Evolutionary conservation across 2,113 vertebrate genomes (phyloP).

Genomic region (Aleadryas rufinucha): DNA sequence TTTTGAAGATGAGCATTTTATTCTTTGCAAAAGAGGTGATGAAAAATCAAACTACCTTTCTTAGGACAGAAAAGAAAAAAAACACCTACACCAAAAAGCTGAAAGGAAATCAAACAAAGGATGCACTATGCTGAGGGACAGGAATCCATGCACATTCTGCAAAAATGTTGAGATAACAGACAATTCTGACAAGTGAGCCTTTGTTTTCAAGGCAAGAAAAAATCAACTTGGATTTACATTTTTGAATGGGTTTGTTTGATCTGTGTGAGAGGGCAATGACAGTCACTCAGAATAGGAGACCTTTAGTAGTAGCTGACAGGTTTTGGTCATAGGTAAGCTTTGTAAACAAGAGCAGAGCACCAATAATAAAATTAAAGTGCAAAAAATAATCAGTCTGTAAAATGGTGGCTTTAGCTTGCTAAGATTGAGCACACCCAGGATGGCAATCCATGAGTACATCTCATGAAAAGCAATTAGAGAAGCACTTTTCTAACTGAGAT

Average conservation of each 20-base stretch:
- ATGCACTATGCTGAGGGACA: background rate
- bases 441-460: background rate
- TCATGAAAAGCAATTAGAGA: background rate
- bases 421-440: background rate
- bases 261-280: background rate
- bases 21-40: background rate
- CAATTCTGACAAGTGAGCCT: background rate
- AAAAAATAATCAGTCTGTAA: background rate
- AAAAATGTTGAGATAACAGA: background rate
- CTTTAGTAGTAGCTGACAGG: background rate
- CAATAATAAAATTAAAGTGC: background rate
- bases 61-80: background rate
- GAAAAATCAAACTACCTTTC: background rate
- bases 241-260: background rate
- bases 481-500: background rate
- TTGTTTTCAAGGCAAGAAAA: background rate
- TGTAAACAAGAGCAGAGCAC: background rate
- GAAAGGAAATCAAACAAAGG: background rate
- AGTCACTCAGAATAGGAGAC: background rate
- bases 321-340: background rate
- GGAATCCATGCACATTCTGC: background rate
- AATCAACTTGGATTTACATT: background rate
- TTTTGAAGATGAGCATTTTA: background rate
- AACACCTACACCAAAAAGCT: background rate
- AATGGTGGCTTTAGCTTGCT: background rate